A percentile compares a stretch with the other conserved stretches of the same genome.
Conservation (phyloP, 1,140 invertebrate species). For the Drosophila ficusphila region DNA sequence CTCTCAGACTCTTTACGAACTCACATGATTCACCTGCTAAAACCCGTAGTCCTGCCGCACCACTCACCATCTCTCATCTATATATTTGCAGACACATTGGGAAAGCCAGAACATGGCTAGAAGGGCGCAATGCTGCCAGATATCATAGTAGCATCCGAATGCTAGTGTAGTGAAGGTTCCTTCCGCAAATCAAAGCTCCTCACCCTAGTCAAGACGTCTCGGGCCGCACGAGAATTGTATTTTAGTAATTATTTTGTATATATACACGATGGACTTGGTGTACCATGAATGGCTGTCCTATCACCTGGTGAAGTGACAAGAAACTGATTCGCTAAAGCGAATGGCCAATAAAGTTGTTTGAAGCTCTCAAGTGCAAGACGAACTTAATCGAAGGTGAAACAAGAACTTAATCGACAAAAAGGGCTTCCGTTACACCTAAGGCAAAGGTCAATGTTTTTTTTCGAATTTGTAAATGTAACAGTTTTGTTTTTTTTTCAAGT, state of each 20-base stretch:
- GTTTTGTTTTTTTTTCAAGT: constrained; percentile 4
- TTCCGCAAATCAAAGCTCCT: constrained; percentile 67
- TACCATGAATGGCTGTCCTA: constrained; percentile 38
- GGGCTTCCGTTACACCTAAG: background rate
- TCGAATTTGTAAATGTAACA: background rate
- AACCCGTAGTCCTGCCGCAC: constrained; percentile 24
- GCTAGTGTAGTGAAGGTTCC: constrained; percentile 59
- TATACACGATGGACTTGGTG: constrained; percentile 52
- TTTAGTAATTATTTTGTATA: constrained; percentile 74
- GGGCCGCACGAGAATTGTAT: constrained; percentile 57
- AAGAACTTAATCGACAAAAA: constrained; percentile 16
- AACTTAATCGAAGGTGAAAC: constrained; percentile 21
- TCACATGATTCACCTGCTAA: constrained; percentile 18
- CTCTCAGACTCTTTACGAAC: constrained; percentile 12
- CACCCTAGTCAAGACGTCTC: constrained; percentile 69
- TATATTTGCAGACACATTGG: constrained; percentile 81
- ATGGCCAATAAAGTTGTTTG: constrained; percentile 66
- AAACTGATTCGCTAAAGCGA: constrained; percentile 49
- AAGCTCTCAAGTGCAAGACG: constrained; percentile 22
- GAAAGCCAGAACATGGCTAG: constrained; percentile 69
- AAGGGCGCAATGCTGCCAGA: constrained; percentile 79
- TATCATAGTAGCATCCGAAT: constrained; percentile 75
- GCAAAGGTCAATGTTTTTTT: background rate
- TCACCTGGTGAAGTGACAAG: constrained; percentile 52
- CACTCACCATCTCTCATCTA: constrained; percentile 76